Evolutionary conservation across 2,888 invertebrate genomes (phyloP), one percentile per base, ranked within the genome.

Genomic region (Villa cingulata): DNA sequence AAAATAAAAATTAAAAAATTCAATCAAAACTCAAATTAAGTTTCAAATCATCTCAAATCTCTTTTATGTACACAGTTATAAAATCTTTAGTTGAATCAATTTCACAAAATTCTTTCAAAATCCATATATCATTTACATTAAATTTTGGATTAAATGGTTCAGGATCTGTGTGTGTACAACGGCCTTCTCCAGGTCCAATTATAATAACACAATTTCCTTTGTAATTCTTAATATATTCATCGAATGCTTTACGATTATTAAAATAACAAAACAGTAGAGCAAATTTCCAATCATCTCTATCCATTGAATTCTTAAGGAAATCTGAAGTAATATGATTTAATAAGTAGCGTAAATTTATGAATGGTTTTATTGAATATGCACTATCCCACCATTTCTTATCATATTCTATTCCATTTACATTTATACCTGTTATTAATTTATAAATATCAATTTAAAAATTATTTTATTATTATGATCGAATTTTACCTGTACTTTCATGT

Each of bases 251-350:
- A 9, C 77, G 73, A 58, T 83, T 77, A 59, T 87, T 88, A 58
- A 88, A 89, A 58, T 88, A 88, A 60, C 86, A 88, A 63, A 88
- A 88, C 42, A 88, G 60, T 45, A 87, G 59, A 0, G 83, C 82
- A 48, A 60, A 62, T 29, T 58, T 32, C 53, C 60, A 59, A 43
- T 54, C 46, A n/a, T 48, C 12, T 4, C 53, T 51, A 1, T 45
- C 48, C 29, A 75, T 74, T 38, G 72, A 65, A 15, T 65, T 55
- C 29, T 68, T 61, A 3, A 80, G 64, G 45, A 74, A 59, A 34
- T 59, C 51, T 6, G 60, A 59, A 41, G 67, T 65, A 2, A 56
- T 49, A 45, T 57, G 57, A 7, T 66, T 62, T 3, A 72, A 62
- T 1, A 75, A 73, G 58, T 78, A 77, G 51, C 74, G 72, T 29